Evolutionary conservation across 2,797 vertebrate species (phyloP), one percentile per base, ranked within the genome.

Genomic region (Coccyzus lansbergi): DNA sequence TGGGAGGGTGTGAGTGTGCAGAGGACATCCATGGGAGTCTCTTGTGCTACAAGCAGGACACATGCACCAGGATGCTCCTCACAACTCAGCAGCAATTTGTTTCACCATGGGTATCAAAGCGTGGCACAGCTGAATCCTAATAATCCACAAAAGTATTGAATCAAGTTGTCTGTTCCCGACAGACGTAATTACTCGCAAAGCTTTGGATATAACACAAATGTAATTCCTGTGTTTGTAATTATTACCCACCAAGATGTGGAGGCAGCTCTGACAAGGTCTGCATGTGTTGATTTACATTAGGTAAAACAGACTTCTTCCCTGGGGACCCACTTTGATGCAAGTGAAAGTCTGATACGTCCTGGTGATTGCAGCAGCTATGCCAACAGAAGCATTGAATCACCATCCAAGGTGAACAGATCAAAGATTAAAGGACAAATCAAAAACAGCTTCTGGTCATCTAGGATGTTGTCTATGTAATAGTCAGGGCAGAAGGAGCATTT

Each of bases 181-280:
- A 76, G 56, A 49, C 12, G 38, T 70, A 68, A 71, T 80, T 83
- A 85, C 15, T 62, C 49, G 65, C 52, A 68, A 53, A 49, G 59
- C 40, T 89, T 83, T 81, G 51, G 34, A 64, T 87, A 28, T 5
- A 64, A 81, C 49, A 64, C 42, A 70, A 77, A 24, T 3, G 3
- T 49, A 85, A 74, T 75, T 95, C 48, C 53, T 71, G 42, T 81
- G n/a, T 24, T 83, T 76, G 44, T 44, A 77, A 89, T 93, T 93
- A 52, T 62, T 74, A 87, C 19, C 48, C 53, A 44, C 2, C 62
- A 29, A 87, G 29, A 20, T 79, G n/a, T 48, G 38, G 56, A 88
- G 34, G 55, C 38, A 88, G 63, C 46, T 86, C 24, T 88, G 44
- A 48, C 38, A 48, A 68, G 51, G 62, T 64, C 34, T 69, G 53